phyloP scores from a whole-genome alignment of 2,797 vertebrate species.

The Lepidocolaptes lacrymiger region DNA sequence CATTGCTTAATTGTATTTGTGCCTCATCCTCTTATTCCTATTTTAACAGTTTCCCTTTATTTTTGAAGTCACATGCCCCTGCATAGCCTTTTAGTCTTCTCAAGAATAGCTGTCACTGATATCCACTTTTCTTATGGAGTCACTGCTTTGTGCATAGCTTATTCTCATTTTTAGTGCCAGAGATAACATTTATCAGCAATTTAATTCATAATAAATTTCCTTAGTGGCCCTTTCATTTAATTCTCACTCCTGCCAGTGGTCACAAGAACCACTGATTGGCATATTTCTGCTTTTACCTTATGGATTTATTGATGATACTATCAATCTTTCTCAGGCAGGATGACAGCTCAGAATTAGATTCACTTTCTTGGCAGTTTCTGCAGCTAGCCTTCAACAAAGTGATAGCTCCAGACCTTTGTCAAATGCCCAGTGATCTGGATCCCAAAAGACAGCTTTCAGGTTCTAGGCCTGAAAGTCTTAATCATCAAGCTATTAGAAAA shows the following conservation, averaged over 20 bases:
- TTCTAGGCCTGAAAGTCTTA: slow-evolving; percentile 2
- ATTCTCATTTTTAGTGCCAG: slow-evolving; percentile 11
- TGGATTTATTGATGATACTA: slow-evolving; percentile 66
- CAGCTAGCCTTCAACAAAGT: slow-evolving; percentile 5
- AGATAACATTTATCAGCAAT: slow-evolving; percentile 59
- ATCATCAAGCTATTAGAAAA: not conserved
- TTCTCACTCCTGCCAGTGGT: slow-evolving; percentile 32
- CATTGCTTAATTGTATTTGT: not conserved
- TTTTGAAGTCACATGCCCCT: not conserved
- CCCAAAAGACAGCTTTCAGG: not conserved
- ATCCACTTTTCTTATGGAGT: not conserved
- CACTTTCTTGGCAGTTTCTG: slow-evolving; percentile 32
- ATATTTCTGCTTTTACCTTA: slow-evolving; percentile 60
- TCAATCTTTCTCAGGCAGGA: slow-evolving; percentile 62
- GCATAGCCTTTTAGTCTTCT: not conserved
- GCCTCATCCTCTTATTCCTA: not conserved
- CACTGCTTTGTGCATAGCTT: not conserved
- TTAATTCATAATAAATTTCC: slow-evolving; percentile 40
- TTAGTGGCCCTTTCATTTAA: slow-evolving; percentile 47
- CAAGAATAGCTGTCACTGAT: not conserved
- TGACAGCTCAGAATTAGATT: slow-evolving; percentile 60
- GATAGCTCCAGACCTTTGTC: not conserved
- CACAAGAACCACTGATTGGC: slow-evolving; percentile 18
- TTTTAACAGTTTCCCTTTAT: not conserved
- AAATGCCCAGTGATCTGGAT: not conserved